These are phyloP conservation scores for Pimpla rufipes DNA, from an alignment of 2,888 invertebrate species.

Conservation along the genomic window DNA sequence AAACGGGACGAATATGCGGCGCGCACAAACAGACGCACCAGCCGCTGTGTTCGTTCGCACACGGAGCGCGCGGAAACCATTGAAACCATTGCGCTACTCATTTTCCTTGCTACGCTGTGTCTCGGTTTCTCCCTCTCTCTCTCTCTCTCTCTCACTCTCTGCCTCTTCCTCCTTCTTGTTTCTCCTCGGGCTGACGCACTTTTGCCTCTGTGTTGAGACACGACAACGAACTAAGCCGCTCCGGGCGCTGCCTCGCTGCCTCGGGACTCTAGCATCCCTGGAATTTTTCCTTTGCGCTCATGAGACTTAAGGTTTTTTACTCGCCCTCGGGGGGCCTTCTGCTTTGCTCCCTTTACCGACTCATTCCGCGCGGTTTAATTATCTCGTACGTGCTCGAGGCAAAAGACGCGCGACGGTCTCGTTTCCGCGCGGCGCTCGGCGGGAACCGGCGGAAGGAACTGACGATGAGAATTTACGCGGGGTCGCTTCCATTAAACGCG, in stretches of 20 bases:
- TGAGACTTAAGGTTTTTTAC: constrained; percentile 67
- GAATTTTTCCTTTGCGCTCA: constrained; percentile 71
- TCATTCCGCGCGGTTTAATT: constrained; percentile 74
- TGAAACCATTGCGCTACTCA: constrained; percentile 57
- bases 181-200: constrained; percentile 23
- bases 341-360: constrained; percentile 66
- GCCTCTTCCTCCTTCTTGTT: background rate
- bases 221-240: constrained; percentile 34
- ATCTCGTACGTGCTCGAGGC: constrained; percentile 71
- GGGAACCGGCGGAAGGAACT: background rate
- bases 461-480: constrained; percentile 61
- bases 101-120: constrained; percentile 42
- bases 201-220: constrained; percentile 4
- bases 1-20: constrained; percentile 51
- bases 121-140: no score
- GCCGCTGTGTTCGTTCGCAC: constrained; percentile 21
- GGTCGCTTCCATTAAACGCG: constrained; percentile 14
- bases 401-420: constrained; percentile 66
- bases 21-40: constrained; percentile 22
- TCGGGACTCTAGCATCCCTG: constrained; percentile 65
- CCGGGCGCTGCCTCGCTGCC: constrained; percentile 44
- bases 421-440: constrained; percentile 39
- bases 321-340: constrained; percentile 44
- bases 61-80: constrained; percentile 40
- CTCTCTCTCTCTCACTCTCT: no score